Percentiles rank a stretch among this genome's conserved stretches.
Conservation (phyloP, 2,113 vertebrate species). For the Myrmecophaga tridactyla region DNA sequence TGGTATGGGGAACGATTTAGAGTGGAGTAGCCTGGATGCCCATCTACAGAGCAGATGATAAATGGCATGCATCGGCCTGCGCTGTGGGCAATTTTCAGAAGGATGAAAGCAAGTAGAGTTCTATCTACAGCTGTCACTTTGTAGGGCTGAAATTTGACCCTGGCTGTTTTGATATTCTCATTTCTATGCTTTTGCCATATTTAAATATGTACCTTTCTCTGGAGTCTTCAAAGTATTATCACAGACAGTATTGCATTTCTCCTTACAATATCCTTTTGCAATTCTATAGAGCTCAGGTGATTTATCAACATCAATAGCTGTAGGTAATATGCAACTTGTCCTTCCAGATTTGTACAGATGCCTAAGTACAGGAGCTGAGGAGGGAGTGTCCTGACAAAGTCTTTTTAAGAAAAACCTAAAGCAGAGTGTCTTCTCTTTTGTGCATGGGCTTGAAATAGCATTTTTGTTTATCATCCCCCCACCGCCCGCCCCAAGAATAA, state of each 20-base stretch:
- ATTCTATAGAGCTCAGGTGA: slow-evolving; percentile 45
- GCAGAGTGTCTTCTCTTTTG: not conserved
- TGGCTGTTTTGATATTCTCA: not conserved
- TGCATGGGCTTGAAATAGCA: not conserved
- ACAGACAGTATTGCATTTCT: slow-evolving; percentile 55
- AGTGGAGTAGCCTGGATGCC: not conserved
- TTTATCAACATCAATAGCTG: slow-evolving; percentile 66
- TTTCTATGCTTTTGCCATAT: not conserved
- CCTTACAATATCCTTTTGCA: slow-evolving; percentile 50
- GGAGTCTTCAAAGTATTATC: slow-evolving; percentile 49
- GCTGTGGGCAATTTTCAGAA: not conserved
- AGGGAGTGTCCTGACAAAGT: not conserved
- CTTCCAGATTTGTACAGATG: slow-evolving; percentile 29
- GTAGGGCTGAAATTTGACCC: slow-evolving; percentile 30
- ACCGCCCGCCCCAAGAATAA: not conserved
- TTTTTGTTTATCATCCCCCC: not conserved
- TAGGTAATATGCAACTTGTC: not conserved
- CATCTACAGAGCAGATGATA: not conserved
- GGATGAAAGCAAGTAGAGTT: not conserved
- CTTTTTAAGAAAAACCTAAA: not conserved
- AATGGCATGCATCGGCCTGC: not conserved
- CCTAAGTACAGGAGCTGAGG: not conserved
- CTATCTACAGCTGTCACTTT: not conserved
- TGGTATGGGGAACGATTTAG: not conserved
- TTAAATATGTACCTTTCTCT: slow-evolving; percentile 61